Conservation (phyloP, 2,888 invertebrate species). For the Ypsolopha sequella region DNA sequence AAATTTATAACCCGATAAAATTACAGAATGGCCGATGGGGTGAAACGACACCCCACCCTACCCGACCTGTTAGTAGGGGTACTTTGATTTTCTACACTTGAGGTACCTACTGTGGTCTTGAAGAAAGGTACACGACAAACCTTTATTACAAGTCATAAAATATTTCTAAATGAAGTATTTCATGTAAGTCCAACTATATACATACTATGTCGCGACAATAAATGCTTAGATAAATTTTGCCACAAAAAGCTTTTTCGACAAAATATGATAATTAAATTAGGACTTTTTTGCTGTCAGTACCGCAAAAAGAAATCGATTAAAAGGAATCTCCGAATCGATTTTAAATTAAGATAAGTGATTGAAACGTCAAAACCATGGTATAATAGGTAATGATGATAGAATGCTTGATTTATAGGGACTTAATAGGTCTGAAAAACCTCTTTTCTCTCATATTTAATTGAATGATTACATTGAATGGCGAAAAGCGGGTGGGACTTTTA, state of each 20-base stretch:
- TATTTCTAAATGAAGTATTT: no score
- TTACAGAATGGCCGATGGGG: slow-evolving; percentile 60
- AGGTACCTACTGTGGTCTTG: not conserved
- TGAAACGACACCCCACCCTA: slow-evolving; percentile 22
- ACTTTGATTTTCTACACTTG: not conserved
- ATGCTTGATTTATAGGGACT: slow-evolving; percentile 54
- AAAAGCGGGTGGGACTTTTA: not conserved
- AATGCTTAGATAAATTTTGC: no score
- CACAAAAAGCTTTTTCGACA: no score
- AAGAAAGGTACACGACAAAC: not conserved
- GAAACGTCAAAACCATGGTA: slow-evolving; percentile 14
- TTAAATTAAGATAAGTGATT: not conserved
- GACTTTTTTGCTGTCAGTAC: no score
- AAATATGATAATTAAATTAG: no score
- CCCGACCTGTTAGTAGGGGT: slow-evolving; percentile 22
- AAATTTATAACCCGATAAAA: slow-evolving; percentile 73
- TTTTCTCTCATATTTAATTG: slow-evolving; percentile 60
- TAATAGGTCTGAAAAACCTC: slow-evolving; percentile 55
- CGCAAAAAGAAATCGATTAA: no score
- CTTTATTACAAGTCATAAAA: not conserved
- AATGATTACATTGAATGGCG: slow-evolving; percentile 48
- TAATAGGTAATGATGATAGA: slow-evolving; percentile 41
- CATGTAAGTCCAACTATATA: no score
- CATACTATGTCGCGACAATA: no score
- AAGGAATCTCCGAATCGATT: no score